phyloP scores from a whole-genome alignment of 2,797 vertebrate genomes.

The Enteromius mattozi region DNA sequence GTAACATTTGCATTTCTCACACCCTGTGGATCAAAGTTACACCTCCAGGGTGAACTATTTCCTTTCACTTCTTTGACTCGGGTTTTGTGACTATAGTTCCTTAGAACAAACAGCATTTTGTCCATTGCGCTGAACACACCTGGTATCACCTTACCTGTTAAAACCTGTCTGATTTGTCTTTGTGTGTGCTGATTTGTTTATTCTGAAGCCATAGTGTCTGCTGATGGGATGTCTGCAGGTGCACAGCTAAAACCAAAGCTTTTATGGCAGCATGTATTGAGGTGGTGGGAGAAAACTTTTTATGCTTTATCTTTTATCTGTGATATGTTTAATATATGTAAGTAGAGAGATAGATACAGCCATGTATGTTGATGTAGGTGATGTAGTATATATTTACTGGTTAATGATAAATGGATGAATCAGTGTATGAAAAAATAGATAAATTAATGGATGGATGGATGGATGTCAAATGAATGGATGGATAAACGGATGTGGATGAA shows the following conservation, averaged over 20 bases:
- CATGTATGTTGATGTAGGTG: background rate
- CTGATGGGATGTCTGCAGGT: slow-evolving; percentile 1
- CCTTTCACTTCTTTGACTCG: slow-evolving; percentile 28
- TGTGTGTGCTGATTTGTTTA: slow-evolving; percentile 41
- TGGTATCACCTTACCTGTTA: slow-evolving; percentile 40
- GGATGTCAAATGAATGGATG: background rate
- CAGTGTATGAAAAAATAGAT: too few relatives aligned
- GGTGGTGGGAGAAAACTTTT: background rate
- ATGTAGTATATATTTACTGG: background rate
- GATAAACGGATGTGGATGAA: too few relatives aligned
- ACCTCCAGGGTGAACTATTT: slow-evolving; percentile 31
- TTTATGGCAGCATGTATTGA: background rate
- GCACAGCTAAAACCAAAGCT: background rate
- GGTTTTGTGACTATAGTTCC: slow-evolving; percentile 14
- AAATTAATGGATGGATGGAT: background rate
- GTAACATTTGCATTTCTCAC: slow-evolving; percentile 11
- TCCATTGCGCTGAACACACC: background rate
- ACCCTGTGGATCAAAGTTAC: slow-evolving; percentile 27
- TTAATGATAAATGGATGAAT: background rate
- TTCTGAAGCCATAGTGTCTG: background rate
- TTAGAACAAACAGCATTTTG: slow-evolving; percentile 17
- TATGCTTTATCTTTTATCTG: background rate
- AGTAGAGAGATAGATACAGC: background rate
- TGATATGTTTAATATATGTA: background rate
- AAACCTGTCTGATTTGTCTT: slow-evolving; percentile 18